Evolutionary conservation across 2,888 invertebrate genomes (phyloP), one percentile per base, ranked within the genome.

Genomic region (Euproctis similis): DNA sequence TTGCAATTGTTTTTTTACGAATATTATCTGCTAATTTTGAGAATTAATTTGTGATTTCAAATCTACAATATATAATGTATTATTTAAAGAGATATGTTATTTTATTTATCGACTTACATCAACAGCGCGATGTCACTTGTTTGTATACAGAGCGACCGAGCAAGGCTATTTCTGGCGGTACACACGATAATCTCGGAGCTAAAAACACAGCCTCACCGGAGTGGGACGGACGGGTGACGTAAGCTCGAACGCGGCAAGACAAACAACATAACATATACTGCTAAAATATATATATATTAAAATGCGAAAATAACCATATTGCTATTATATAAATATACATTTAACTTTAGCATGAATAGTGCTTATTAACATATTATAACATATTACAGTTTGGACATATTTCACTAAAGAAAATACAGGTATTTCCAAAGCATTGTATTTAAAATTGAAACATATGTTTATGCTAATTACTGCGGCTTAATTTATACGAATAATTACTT

Each of bases 111-210:
- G 58, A 46, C 43, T 45, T 55, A 53, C 48, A 49, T 60, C 52
- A 63, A 53, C 52, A 53, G 44, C 59, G 62, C 78, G 80, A 80
- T 78, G 75, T 80, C 77, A 80, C 65, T 59, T 62, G 60, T 64
- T 54, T 65, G 68, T 57, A 61, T 67, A 64, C 68, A 66, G 54
- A 42, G 38, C 42, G 39, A 38, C 64, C 48, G 66, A 59, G 57
- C 69, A 65, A 74, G 76, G 76, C 58, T 74, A 53, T 43, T 54
- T 56, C 58, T 63, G 59, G 65, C 60, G 43, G 52, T 44, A 52
- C 39, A 38, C 44, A 31, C n/a, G 8, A 67, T 78, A n/a, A 8
- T 76, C 78, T 69, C 65, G 48, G 59, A 59, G 63, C 67, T 51
- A 45, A 48, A 46, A 46, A 49, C 52, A 53, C 43, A 47, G 47